These are phyloP conservation scores for Bombyx mori DNA, from an alignment of 1,140 invertebrate species.

Conservation along the genomic window ASM3026992v2 NC_085128.1:15496001-15496500, in stretches of 20 bases:
- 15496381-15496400: constrained; percentile 16
- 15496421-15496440: too few species aligned
- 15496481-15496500: constrained; percentile 11
- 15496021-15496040: constrained; percentile 14
- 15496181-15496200: neutral
- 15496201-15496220: neutral
- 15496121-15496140: constrained; percentile 9
- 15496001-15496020: constrained; percentile 9
- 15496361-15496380: constrained; percentile 8
- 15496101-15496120: constrained; percentile 9
- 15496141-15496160: constrained; percentile 3
- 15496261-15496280: too few species aligned
- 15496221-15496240: too few species aligned
- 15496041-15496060: constrained; percentile 18
- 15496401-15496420: constrained; percentile 16
- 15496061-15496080: constrained; percentile 16
- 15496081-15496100: constrained; percentile 13
- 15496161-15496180: constrained; percentile 5
- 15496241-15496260: too few species aligned
- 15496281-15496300: too few species aligned
- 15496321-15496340: too few species aligned
- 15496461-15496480: constrained; percentile 13
- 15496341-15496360: constrained; percentile 1
- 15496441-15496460: too few species aligned
- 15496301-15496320: too few species aligned